Evolutionary conservation across 1,140 invertebrate species (phyloP), one percentile per base, ranked within the genome.

Genomic region (Halyomorpha halys): DNA sequence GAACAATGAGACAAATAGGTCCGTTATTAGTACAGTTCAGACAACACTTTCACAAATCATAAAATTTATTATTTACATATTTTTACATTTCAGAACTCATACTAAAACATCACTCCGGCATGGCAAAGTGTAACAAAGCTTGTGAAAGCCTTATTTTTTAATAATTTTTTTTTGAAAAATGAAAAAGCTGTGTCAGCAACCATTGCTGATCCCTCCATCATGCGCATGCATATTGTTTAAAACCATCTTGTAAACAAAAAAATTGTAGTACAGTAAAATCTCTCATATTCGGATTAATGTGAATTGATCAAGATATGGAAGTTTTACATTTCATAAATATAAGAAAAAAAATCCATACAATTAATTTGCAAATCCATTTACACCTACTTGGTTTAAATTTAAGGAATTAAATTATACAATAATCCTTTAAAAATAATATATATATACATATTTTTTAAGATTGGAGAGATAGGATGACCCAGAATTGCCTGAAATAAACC

Each of bases 271-370:
- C 34, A 39, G 34, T 39, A 39, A 13, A 39, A 39, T 39, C 34
- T 39, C 34, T 39, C 34, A 39, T 39, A 39, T 39, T 39, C 6
- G 6, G 13, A 39, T 39, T 11, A 39, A 39, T 11, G 11, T 39
- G 11, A 13, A 30, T 13, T 6, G 11, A 13, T 11, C 13, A 39
- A 39, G 34, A 39, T 13, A 39, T 39, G 11, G 1, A 76, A 77
- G 76, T 13, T 39, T 39, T 39, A 11, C 4, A 6, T 39, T 39
- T 30, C n/a, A n/a, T 30, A 30, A 30, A 30, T 3, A 30, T 30
- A 30, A 30, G 27, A 30, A 8, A 30, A 30, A n/a, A n/a, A n/a
- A n/a, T n/a, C n/a, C n/a, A n/a, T n/a, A n/a, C n/a, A n/a, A 30
- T 30, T 8, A 30, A 30, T 30, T 3, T 30, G 8, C 27, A 30